These are phyloP conservation scores for Oxygymnocypris stewartii DNA, from an alignment of 2,113 vertebrate genomes.

Conservation along the genomic window DNA sequence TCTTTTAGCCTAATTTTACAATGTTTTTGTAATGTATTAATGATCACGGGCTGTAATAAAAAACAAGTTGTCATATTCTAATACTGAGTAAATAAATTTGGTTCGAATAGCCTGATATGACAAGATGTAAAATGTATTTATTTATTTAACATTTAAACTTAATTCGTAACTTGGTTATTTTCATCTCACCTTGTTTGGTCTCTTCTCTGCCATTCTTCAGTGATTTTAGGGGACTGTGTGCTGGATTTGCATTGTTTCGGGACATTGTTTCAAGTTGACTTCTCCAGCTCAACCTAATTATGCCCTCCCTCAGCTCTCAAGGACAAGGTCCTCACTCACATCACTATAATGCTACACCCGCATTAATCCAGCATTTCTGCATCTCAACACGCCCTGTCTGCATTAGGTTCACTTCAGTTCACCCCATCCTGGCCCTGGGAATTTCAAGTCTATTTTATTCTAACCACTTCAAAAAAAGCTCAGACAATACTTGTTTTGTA, in stretches of 20 bases:
- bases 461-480: constrained; percentile 28
- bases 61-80: too few species aligned
- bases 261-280: constrained; percentile 24
- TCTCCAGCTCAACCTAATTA: constrained; percentile 7
- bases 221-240: constrained; percentile 44
- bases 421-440: background rate
- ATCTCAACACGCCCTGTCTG: background rate
- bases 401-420: constrained; percentile 18
- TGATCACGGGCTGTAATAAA: too few species aligned
- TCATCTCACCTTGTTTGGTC: background rate
- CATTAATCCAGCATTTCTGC: constrained; percentile 10
- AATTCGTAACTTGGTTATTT: background rate
- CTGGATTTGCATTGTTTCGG: constrained; percentile 15
- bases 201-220: constrained; percentile 28
- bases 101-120: too few species aligned
- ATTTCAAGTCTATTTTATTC: constrained; percentile 23
- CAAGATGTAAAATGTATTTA: too few species aligned
- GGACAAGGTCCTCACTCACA: constrained; percentile 8
- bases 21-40: too few species aligned
- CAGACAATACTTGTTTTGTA: constrained; percentile 23
- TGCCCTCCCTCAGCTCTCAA: constrained; percentile 19
- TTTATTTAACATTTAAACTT: too few species aligned
- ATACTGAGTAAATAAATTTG: too few species aligned
- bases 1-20: too few species aligned
- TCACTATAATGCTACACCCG: background rate